Conservation (phyloP, 1,140 invertebrate genomes). For the Leptinotarsa undecemlineata region DNA sequence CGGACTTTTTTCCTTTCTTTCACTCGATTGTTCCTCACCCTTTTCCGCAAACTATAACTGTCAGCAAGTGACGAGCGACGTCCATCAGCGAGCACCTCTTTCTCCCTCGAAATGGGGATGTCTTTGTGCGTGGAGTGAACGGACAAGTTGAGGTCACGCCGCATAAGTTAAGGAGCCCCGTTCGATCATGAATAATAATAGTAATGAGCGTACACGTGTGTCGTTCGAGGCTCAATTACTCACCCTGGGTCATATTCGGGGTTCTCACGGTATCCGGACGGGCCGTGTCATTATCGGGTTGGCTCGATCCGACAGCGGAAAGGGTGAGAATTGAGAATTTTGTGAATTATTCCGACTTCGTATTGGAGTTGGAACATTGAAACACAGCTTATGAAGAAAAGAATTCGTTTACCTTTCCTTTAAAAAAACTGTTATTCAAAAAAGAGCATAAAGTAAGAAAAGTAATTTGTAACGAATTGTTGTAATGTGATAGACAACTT, state of each 20-base stretch:
- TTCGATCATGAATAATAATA: conserved; percentile 21
- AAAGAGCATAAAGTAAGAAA: too few relatives aligned
- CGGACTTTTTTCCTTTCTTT: conserved; percentile 1
- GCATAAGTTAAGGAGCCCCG: conserved; percentile 12
- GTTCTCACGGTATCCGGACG: conserved; percentile 11
- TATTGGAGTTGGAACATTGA: too few relatives aligned
- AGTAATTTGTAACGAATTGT: too few relatives aligned
- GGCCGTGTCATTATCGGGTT: not conserved
- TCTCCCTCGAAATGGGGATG: not conserved
- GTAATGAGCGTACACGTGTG: conserved; percentile 23
- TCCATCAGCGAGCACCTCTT: conserved; percentile 13
- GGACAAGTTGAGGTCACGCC: conserved; percentile 28
- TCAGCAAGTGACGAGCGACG: conserved; percentile 25
- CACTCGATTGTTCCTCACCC: not conserved
- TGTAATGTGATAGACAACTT: too few relatives aligned
- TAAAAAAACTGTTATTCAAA: too few relatives aligned
- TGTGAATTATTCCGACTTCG: too few relatives aligned
- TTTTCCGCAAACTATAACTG: conserved; percentile 30
- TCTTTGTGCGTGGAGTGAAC: conserved; percentile 13
- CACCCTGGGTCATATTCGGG: not conserved
- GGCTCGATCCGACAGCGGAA: too few relatives aligned
- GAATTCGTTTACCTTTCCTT: too few relatives aligned
- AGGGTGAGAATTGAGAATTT: too few relatives aligned
- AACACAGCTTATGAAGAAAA: too few relatives aligned
- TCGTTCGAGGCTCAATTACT: conserved; percentile 23